phyloP scores from a whole-genome alignment of 2,797 vertebrate genomes.

The Malurus splendens region DNA sequence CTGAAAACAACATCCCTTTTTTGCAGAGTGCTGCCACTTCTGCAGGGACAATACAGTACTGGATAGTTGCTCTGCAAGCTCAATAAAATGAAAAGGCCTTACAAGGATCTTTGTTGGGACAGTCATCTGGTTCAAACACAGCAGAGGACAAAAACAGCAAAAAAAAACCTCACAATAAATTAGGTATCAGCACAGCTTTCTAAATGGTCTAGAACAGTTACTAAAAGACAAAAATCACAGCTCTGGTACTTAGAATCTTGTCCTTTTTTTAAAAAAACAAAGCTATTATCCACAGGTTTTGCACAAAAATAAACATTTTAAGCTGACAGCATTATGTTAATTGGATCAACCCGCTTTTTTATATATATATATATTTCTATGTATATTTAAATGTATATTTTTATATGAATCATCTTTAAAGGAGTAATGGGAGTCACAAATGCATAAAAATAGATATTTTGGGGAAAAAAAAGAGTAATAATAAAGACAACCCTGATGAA shows the following conservation, averaged over 20 bases:
- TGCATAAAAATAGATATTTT: constrained; percentile 60
- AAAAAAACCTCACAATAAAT: constrained; percentile 34
- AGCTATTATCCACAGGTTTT: constrained; percentile 22
- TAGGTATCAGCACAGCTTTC: constrained; percentile 36
- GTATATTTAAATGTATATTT: constrained; percentile 24
- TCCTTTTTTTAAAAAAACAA: not conserved
- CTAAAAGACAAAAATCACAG: not conserved
- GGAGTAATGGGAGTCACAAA: constrained; percentile 43
- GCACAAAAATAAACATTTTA: constrained; percentile 57
- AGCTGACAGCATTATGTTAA: not conserved
- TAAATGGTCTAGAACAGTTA: constrained; percentile 3
- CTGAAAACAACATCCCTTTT: constrained; percentile 50
- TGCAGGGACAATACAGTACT: constrained; percentile 63
- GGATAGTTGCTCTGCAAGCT: constrained; percentile 49
- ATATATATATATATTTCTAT: constrained; percentile 22
- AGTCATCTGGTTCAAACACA: constrained; percentile 37
- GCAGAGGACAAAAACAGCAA: constrained; percentile 16
- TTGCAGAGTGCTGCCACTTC: constrained; percentile 27
- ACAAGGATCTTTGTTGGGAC: constrained; percentile 19
- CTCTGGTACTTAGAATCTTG: constrained; percentile 9
- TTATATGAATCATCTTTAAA: constrained; percentile 39
- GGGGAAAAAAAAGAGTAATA: not conserved
- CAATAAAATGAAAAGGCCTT: constrained; percentile 34
- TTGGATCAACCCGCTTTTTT: not conserved
- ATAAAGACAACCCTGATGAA: not conserved